Conservation (phyloP, 2,888 invertebrate genomes). For the Drosophila prolongata region DNA sequence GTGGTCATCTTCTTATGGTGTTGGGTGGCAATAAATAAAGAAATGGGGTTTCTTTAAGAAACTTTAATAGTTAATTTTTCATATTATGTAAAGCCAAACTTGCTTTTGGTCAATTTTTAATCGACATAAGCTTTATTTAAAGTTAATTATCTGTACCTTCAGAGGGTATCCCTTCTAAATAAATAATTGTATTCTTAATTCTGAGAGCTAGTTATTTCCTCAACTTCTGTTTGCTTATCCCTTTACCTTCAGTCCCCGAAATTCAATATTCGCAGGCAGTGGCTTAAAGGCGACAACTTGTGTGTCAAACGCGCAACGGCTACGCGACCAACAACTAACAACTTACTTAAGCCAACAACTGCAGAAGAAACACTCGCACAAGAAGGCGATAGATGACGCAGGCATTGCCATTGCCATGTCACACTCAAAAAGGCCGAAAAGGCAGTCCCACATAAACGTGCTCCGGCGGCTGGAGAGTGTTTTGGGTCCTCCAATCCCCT, state of each 20-base stretch:
- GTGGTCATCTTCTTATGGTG: neutral
- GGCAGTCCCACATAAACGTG: constrained; percentile 61
- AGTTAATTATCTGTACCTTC: neutral
- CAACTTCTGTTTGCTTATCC: neutral
- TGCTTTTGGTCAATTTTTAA: too few species aligned
- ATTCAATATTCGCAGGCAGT: constrained; percentile 58
- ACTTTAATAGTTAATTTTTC: too few species aligned
- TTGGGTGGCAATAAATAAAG: neutral
- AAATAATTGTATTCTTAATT: neutral
- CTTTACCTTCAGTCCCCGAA: neutral
- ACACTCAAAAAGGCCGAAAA: constrained; percentile 71
- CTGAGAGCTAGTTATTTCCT: neutral
- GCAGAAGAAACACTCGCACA: constrained; percentile 24
- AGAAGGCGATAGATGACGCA: constrained; percentile 34
- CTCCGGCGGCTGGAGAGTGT: constrained; percentile 21
- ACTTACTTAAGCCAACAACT: constrained; percentile 73
- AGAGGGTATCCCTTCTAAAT: neutral
- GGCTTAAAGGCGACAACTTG: constrained; percentile 75
- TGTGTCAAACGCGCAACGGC: constrained; percentile 58
- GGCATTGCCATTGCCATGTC: constrained; percentile 62
- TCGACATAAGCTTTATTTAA: neutral
- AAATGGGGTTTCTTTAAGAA: too few species aligned
- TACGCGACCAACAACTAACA: constrained; percentile 58
- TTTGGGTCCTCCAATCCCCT: constrained; percentile 22
- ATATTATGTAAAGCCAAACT: too few species aligned